These are phyloP conservation scores for Micromussa lordhowensis DNA, from an alignment of 92 coral and sea anemone genomes.

Conservation along the genomic window DNA sequence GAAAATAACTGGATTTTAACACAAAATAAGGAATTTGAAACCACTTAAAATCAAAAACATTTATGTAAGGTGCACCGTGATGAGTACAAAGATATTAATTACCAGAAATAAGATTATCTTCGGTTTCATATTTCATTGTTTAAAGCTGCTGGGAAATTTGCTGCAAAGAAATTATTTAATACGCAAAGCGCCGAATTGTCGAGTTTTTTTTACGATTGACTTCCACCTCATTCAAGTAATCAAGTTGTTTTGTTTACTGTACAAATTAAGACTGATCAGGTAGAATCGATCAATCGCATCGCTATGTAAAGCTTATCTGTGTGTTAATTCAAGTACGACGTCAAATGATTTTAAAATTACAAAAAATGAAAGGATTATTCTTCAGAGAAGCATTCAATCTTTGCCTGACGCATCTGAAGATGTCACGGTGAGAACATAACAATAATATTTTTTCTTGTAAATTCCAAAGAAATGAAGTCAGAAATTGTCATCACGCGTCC, in stretches of 20 bases:
- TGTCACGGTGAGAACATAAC: background rate
- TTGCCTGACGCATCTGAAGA: background rate
- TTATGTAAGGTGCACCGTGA: too few relatives aligned
- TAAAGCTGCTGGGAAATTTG: background rate
- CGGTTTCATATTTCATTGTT: background rate
- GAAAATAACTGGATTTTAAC: too few relatives aligned
- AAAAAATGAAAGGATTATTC: background rate
- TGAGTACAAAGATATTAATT: background rate
- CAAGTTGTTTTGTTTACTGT: background rate
- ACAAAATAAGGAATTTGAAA: too few relatives aligned
- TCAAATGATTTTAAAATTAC: background rate
- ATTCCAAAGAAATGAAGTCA: slow-evolving; percentile 58
- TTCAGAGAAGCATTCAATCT: background rate
- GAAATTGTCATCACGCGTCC: background rate
- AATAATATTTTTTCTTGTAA: slow-evolving; percentile 14
- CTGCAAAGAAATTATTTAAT: background rate
- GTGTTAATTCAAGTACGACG: background rate
- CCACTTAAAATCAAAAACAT: too few relatives aligned
- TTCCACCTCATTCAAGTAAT: background rate
- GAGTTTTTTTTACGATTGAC: background rate
- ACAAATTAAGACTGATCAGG: background rate
- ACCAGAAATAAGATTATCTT: background rate
- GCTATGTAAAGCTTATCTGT: background rate
- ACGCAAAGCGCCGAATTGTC: background rate
- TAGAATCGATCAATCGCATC: background rate